Base-by-base conservation (phyloP, 2,797 vertebrate species). In the Acrossocheilus fasciatus region DNA sequence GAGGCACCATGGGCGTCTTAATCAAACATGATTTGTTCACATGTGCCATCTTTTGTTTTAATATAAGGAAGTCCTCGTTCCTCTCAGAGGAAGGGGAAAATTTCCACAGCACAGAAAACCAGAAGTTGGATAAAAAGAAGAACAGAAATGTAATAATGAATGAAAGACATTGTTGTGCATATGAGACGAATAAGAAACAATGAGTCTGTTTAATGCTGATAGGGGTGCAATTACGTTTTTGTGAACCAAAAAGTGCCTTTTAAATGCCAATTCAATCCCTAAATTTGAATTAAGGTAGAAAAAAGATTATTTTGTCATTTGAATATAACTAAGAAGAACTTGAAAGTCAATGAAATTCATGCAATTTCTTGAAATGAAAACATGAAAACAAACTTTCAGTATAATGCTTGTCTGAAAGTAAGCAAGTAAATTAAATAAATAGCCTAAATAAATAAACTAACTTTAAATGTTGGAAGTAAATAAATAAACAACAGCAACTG, bases 1-100 rank as follows among this genome's bases (percentile, higher is more conserved):
- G 90, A 91, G 91, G 88, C 88, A 92, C 94, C 89, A 91, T 84
- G 82, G 76, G 18, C 89, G 5, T 83, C 86, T 90, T 82, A 89
- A 94, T 95, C 92, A 94, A 92, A 95, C 92, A 91, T 92, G 93
- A 95, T 94, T 91, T 57, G 89, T 85, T 93, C 93, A 91, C 91
- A 92, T 92, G 92, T 89, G 92, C 86, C 73, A 89, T 88, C 87
- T 85, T 57, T 89, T 86, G 81, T 90, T 92, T 92, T 91, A 87
- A 23, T 8, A 17, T n/a, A 59, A 26, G 80, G 92, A 91, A 92
- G 82, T 39, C 39, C 81, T 76, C 79, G 76, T 72, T 81, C 12
- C 66, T 66, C 64, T 87, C 78, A 86, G 87, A 87, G 87, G 68
- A 91, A 85, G 81, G 82, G 50, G 72, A 85, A 81, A 30, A 84